Evolutionary conservation across 2,888 invertebrate genomes (phyloP).

Genomic region (Andrena camellia): DNA sequence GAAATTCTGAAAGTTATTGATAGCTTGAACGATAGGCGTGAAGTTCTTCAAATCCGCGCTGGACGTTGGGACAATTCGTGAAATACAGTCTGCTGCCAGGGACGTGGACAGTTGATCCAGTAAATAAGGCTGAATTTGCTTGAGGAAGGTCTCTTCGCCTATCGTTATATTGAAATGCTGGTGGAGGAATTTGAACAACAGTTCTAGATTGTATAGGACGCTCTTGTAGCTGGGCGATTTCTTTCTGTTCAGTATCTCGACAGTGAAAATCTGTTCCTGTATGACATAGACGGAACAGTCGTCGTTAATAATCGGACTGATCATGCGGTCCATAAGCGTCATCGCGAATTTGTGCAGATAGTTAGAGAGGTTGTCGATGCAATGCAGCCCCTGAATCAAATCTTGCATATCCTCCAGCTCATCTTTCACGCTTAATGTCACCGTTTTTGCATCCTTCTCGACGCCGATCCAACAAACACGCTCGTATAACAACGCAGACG

Average conservation of each 20-base stretch:
- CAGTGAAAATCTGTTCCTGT: constrained; percentile 82
- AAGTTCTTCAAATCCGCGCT: constrained; percentile 90
- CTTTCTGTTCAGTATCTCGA: constrained; percentile 83
- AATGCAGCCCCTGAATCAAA: constrained; percentile 83
- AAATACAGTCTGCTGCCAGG: constrained; percentile 91
- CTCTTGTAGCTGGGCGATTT: constrained; percentile 86
- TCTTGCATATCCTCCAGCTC: constrained; percentile 79
- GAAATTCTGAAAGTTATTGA: constrained; percentile 89
- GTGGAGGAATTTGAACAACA: constrained; percentile 87
- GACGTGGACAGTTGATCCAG: constrained; percentile 88
- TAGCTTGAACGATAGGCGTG: constrained; percentile 88
- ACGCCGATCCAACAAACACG: constrained; percentile 84
- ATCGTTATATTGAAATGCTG: constrained; percentile 86
- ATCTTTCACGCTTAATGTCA: constrained; percentile 68
- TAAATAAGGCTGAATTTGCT: constrained; percentile 85
- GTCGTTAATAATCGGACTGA: constrained; percentile 87
- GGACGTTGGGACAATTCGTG: constrained; percentile 91
- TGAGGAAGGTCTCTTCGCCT: constrained; percentile 86
- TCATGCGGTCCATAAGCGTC: constrained; percentile 87
- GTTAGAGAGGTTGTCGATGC: constrained; percentile 84
- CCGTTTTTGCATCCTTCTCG: constrained; percentile 30
- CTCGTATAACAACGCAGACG: constrained; percentile 85
- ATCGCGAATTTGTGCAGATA: constrained; percentile 87
- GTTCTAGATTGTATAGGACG: constrained; percentile 87
- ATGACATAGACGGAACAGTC: constrained; percentile 85